Evolutionary conservation across 2,113 vertebrate species (phyloP), one percentile per base, ranked within the genome.

Genomic region (Piaya cayana): DNA sequence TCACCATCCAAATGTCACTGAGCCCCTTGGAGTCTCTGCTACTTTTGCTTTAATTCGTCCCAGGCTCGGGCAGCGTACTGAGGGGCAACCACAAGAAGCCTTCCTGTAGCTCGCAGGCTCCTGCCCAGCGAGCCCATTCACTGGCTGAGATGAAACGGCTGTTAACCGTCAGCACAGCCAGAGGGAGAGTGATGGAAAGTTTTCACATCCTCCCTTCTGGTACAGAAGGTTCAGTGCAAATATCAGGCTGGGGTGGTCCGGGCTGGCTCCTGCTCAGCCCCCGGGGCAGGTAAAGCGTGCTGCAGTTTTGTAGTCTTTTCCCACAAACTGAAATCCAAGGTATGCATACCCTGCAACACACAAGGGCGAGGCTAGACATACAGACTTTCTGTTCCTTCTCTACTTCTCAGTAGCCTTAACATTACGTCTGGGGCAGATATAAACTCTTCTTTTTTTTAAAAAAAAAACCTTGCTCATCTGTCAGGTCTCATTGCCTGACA

Each of bases 401-500:
- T 62, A 5, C 65, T 88, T 91, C 65, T 94, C 59, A 55, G 30
- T 53, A 88, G 64, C 67, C 45, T 80, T 84, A 83, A 63, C 43
- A 17, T 72, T 76, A 64, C 72, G 64, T 76, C 86, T 90, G 58
- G 64, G 53, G 47, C 85, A 85, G 78, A 81, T 27, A 50, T 4
- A 67, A 87, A 68, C n/a, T 74, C 84, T 30, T 74, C 75, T 79
- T 43, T 19, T 9, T 39, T 39, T 39, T 39, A 39, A n/a, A n/a
- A n/a, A n/a, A n/a, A n/a, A 27, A 94, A 60, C 79, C 90, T 79
- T 84, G 74, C 60, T 88, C 58, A 71, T 86, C 79, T 95, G 86
- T 95, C 96, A 94, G 71, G 42, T 93, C 91, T 88, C 62, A 80
- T 92, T 90, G 82, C 78, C 65, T 90, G 94, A 76, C 45, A 70